A percentile compares a stretch with the other conserved stretches of the same genome.
phyloP scores from a whole-genome alignment of 2,113 vertebrate genomes.

The human region GRCh38 chr12:59035001-59035500 shows the following conservation, averaged over 20 bases:
- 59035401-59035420: background rate
- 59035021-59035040: background rate
- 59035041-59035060: background rate
- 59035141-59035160: background rate
- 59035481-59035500: accelerated
- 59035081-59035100: background rate
- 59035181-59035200: background rate
- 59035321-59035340: background rate
- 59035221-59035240: background rate
- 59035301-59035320: background rate
- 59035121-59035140: background rate
- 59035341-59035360: background rate
- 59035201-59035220: background rate
- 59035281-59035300: background rate
- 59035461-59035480: background rate
- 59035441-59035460: background rate
- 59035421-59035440: background rate
- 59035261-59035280: background rate
- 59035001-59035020: background rate
- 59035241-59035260: background rate
- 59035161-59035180: background rate
- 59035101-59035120: background rate
- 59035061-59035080: background rate
- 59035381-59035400: background rate
- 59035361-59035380: background rate